phyloP scores from a whole-genome alignment of 2,888 invertebrate species.

The Lycophotia porphyrea region DNA sequence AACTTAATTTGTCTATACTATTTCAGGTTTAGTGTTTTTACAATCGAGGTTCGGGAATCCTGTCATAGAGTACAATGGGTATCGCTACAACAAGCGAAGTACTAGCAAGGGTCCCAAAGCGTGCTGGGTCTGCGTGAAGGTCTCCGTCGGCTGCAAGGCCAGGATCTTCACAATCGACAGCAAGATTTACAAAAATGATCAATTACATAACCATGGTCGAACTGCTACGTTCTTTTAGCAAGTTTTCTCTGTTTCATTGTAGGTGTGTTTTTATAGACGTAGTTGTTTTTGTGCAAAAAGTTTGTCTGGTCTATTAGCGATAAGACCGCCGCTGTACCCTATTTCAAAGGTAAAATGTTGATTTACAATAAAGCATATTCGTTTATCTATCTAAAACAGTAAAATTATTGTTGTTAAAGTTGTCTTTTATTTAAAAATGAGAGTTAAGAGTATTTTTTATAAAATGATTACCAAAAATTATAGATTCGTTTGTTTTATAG shows the following conservation, averaged over 20 bases:
- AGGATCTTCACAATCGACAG: slow-evolving; percentile 38
- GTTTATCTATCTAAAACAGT: neutral
- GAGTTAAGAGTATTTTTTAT: too few relatives aligned
- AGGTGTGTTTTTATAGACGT: too few relatives aligned
- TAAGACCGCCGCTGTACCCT: too few relatives aligned
- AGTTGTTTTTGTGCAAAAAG: too few relatives aligned
- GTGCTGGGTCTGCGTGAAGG: slow-evolving; percentile 44
- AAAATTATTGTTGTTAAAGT: too few relatives aligned
- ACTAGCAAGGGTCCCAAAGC: too few relatives aligned
- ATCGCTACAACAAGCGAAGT: slow-evolving; percentile 47
- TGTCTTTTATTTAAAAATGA: slow-evolving; percentile 9
- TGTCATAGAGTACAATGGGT: slow-evolving; percentile 46
- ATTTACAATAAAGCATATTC: neutral
- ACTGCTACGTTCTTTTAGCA: too few relatives aligned
- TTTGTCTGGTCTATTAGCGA: too few relatives aligned
- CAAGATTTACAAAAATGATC: slow-evolving; percentile 16
- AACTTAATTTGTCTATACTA: neutral
- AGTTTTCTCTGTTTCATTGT: too few relatives aligned
- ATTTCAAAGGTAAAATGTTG: neutral
- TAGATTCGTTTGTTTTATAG: neutral
- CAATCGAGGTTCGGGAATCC: slow-evolving; percentile 42
- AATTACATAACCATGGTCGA: too few relatives aligned
- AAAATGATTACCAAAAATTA: too few relatives aligned
- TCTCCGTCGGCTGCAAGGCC: slow-evolving; percentile 51
- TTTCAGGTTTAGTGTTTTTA: too few relatives aligned